Evolutionary conservation across 2,113 vertebrate species (phyloP).

Genomic region (Pangasianodon gigas): DNA sequence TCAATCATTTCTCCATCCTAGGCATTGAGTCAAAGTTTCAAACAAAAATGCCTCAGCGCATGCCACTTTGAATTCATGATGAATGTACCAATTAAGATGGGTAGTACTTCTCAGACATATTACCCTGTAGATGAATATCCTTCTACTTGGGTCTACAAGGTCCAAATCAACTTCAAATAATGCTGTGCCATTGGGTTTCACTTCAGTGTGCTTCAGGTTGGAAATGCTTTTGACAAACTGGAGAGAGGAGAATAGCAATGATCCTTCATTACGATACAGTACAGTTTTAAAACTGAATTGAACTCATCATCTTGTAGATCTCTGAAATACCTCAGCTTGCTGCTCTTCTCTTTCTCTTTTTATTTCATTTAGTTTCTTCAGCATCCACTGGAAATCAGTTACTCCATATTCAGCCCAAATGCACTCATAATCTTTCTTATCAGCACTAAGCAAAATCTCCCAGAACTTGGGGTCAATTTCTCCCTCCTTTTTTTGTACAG

Average conservation of each 20-base stretch:
- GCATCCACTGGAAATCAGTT: conserved; percentile 83
- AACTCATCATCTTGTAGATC: neutral
- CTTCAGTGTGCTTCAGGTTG: conserved; percentile 76
- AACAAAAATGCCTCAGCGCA: conserved; percentile 53
- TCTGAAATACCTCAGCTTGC: conserved; percentile 72
- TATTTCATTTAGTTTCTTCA: conserved; percentile 80
- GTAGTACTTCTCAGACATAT: conserved; percentile 63
- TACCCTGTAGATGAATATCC: conserved; percentile 86
- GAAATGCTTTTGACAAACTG: conserved; percentile 73
- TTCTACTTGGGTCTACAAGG: conserved; percentile 76
- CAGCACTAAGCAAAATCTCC: conserved; percentile 81
- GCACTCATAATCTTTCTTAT: conserved; percentile 82
- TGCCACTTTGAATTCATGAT: conserved; percentile 44
- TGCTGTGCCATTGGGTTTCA: conserved; percentile 73
- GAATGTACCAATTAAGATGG: neutral
- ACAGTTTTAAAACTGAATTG: neutral
- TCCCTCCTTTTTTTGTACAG: conserved; percentile 60
- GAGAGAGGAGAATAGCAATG: neutral
- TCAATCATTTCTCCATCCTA: conserved; percentile 82
- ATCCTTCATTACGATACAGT: neutral
- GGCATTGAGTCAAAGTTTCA: neutral
- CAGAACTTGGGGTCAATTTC: conserved; percentile 76
- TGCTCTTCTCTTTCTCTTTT: conserved; percentile 72
- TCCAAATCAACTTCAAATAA: conserved; percentile 83
- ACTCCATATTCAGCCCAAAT: conserved; percentile 83